Percentiles rank a stretch among this genome's conserved stretches.
Evolutionary conservation across 2,888 invertebrate species (phyloP).

Genomic region (Hydraecia micacea): DNA sequence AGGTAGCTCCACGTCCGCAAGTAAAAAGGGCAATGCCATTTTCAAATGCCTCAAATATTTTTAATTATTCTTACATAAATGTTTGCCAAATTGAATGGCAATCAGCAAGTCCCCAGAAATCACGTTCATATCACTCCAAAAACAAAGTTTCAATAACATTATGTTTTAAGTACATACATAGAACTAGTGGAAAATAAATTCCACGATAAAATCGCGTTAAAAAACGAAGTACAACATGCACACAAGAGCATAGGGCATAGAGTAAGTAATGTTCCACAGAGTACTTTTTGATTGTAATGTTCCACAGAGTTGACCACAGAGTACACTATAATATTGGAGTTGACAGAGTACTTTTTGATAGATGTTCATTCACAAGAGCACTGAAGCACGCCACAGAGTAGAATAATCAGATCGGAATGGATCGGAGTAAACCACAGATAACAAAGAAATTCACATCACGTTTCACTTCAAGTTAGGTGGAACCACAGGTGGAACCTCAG

Average conservation of each 20-base stretch:
- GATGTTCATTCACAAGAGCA: too few relatives aligned
- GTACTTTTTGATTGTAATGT: too few relatives aligned
- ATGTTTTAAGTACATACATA: conserved; percentile 32
- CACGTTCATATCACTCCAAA: conserved; percentile 26
- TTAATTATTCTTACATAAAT: conserved; percentile 49
- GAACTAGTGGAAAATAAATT: conserved; percentile 39
- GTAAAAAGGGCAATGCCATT: conserved; percentile 59
- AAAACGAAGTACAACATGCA: conserved; percentile 38
- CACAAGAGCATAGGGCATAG: conserved; percentile 42
- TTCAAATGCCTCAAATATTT: conserved; percentile 44
- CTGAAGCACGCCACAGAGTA: too few relatives aligned
- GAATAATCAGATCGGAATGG: not conserved
- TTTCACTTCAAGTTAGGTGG: not conserved
- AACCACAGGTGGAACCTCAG: too few relatives aligned
- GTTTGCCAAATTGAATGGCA: conserved; percentile 34
- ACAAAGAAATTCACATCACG: conserved; percentile 24
- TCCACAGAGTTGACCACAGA: too few relatives aligned
- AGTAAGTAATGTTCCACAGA: too few relatives aligned
- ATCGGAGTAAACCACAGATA: conserved; percentile 44
- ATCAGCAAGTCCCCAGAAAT: conserved; percentile 26
- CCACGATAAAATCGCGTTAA: conserved; percentile 22
- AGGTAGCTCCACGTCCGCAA: conserved; percentile 68
- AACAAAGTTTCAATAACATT: conserved; percentile 30
- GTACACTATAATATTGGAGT: too few relatives aligned
- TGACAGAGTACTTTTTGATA: too few relatives aligned